phyloP scores from a whole-genome alignment of 2,113 vertebrate species.

The Catharus fuscescens region DNA sequence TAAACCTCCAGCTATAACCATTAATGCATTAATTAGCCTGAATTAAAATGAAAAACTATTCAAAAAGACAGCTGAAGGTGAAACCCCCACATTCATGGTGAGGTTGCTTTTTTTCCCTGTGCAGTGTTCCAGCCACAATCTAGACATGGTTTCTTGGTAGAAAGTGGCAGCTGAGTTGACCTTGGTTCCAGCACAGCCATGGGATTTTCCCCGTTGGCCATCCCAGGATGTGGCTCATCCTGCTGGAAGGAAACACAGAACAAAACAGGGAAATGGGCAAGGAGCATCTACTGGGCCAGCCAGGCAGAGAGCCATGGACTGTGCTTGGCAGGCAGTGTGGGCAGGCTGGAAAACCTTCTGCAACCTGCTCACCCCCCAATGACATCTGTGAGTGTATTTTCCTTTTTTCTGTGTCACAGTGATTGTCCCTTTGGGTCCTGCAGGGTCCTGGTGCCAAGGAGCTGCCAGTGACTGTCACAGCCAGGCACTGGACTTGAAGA shows the following conservation, averaged over 20 bases:
- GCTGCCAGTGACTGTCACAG: not conserved
- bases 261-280: conserved; percentile 2
- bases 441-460: not conserved
- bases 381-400: not conserved
- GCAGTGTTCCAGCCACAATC: not conserved
- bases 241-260: not conserved
- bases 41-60: not conserved
- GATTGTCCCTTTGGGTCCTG: rapidly evolving
- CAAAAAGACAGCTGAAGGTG: not conserved
- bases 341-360: not conserved
- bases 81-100: rapidly evolving
- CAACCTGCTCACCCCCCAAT: not conserved
- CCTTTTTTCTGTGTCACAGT: not conserved
- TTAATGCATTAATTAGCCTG: not conserved
- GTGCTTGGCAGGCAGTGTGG: not conserved
- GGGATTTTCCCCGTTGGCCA: not conserved
- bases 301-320: rapidly evolving
- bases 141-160: not conserved
- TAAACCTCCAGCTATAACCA: not conserved
- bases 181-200: not conserved
- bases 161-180: not conserved
- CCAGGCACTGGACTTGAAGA: not conserved
- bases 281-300: not conserved
- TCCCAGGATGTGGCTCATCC: not conserved
- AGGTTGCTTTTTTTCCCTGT: not conserved